Evolutionary conservation across 2,797 vertebrate species (phyloP), one percentile per base, ranked within the genome.

Genomic region (Myiotriccus ornatus): DNA sequence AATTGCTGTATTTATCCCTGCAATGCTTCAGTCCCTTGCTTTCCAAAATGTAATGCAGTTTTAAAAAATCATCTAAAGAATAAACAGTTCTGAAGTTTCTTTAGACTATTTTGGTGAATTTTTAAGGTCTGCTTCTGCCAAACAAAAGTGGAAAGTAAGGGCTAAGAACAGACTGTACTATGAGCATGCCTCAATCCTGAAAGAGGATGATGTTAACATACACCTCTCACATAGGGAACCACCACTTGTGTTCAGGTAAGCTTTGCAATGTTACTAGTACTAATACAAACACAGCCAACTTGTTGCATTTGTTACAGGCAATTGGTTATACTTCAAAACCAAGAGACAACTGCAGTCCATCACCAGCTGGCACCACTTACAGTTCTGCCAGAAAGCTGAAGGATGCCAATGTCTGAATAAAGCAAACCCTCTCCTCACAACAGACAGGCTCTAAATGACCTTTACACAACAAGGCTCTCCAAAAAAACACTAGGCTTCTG

Each of bases 1-100:
- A 65, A 91, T 21, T 43, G 30, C 39, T 63, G 43, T 78, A 73
- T 88, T 91, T 93, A 86, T 69, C 34, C 32, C 78, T n/a, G 65
- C 74, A 87, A 49, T 63, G 65, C 16, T 88, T 90, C 70, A 71
- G 39, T 47, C 75, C 10, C 62, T 88, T 69, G 12, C 70, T 81
- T 84, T 87, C 62, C 67, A 82, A 90, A 90, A 88, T 10, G 10
- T 22, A 82, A 73, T 2, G 68, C 22, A 13, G 22, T 62, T 19
- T 30, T 39, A 20, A 90, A 41, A 64, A 41, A 13, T 32, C 14
- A 71, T 41, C 65, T 41, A 25, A 10, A 75, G 4, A 84, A 83
- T 14, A 93, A 92, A 77, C 7, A 75, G 69, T 57, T 81, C 53
- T 25, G 14, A 83, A 78, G 55, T 69, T 62, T 65, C 46, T 84